Evolutionary conservation across 2,113 vertebrate genomes (phyloP), one percentile per base, ranked within the genome.

Genomic region (Eira barbara): DNA sequence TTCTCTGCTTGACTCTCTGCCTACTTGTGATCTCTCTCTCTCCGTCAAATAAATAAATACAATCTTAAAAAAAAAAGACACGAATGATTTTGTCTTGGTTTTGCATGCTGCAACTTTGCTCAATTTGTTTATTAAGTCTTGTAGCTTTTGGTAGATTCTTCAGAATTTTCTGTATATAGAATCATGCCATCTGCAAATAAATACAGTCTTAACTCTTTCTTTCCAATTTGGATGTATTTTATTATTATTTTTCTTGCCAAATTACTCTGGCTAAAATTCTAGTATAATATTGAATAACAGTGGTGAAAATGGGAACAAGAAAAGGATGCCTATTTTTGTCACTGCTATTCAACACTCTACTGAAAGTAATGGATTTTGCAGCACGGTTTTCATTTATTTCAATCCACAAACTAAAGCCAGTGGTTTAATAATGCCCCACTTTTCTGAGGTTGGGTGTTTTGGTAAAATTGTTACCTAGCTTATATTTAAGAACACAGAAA

Each of bases 161-260:
- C 31, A 31, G 42, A 12, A 80, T 95, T 91, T 74, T 86, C 67
- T 96, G 17, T 74, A 5, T 80, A 74, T 49, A 87, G 76, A 96
- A 95, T 49, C 55, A 92, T 55, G 52, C 29, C 39, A 87, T 55
- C 49, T 92, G 55, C 47, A 94, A 89, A 76, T 61, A 92, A 87
- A 90, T 90, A 71, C 27, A 65, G 29, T 91, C 91, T 96, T 95
- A 82, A 47, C 85, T 63, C 42, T 80, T 85, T 15, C 12, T 89
- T 93, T 93, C 45, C 49, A 85, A 89, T 81, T 61, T 96, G 82
- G 52, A 73, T 88, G 25, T 4, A 6, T 95, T 88, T 90, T 76
- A 25, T 42, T 47, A 34, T 69, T 80, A 7, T 61, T 65, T 83
- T 82, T 78, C 47, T 74, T 94, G 83, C n/a, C 71, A 82, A 85